These are phyloP conservation scores for Fregata magnificens DNA, from an alignment of 2,113 vertebrate genomes.

Conservation along the genomic window DNA sequence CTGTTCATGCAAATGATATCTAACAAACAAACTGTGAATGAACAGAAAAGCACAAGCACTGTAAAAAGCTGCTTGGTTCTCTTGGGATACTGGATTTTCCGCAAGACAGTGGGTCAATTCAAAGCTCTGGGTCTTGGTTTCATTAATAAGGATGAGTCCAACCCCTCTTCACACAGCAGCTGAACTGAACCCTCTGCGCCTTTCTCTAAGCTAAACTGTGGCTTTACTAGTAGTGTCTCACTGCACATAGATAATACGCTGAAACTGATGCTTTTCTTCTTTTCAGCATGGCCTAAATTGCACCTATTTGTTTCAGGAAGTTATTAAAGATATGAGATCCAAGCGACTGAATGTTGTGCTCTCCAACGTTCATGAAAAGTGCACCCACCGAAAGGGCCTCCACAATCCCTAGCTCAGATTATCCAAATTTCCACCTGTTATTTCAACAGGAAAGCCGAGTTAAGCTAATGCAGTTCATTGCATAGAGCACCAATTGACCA, in stretches of 20 bases:
- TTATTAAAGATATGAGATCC: not conserved
- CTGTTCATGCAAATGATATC: slow-evolving; percentile 50
- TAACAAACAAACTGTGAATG: slow-evolving; percentile 57
- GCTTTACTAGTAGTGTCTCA: not conserved
- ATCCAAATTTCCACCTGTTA: not conserved
- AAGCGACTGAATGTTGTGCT: not conserved
- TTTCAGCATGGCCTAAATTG: not conserved
- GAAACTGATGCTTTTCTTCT: not conserved
- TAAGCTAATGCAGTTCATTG: not conserved
- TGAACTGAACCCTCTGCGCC: not conserved
- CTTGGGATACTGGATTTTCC: slow-evolving; percentile 9
- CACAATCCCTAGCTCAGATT: not conserved
- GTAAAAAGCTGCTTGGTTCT: not conserved
- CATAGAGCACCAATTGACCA: not conserved
- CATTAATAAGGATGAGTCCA: not conserved
- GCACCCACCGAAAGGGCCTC: not conserved
- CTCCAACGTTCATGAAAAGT: not conserved
- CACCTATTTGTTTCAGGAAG: not conserved
- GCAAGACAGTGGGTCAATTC: slow-evolving; percentile 10
- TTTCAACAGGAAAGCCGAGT: not conserved
- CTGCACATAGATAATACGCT: not conserved
- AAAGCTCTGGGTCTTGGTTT: slow-evolving; percentile 16
- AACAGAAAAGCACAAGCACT: not conserved
- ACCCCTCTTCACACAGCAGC: not conserved
- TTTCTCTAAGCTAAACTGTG: not conserved